Evolutionary conservation across 2,797 vertebrate genomes (phyloP).

Genomic region (Eremophila alpestris): DNA sequence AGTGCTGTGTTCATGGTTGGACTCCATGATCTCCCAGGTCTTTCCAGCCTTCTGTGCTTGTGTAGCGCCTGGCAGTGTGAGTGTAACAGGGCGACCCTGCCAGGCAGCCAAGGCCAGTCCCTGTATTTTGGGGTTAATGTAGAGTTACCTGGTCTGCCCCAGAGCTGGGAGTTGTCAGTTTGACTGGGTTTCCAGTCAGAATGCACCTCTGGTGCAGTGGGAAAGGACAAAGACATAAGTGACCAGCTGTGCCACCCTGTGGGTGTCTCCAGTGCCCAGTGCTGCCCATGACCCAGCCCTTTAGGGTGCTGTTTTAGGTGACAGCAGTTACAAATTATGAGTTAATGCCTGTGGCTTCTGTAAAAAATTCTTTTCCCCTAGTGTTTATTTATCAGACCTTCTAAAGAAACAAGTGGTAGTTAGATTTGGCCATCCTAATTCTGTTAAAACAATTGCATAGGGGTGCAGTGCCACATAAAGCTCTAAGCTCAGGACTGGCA

Average conservation of each 20-base stretch:
- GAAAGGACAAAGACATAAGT: not conserved
- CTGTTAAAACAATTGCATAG: not conserved
- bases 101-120: not conserved
- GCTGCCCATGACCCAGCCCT: not conserved
- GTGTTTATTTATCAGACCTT: not conserved
- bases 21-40: fast-evolving
- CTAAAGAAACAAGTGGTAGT: not conserved
- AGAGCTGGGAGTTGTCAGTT: not conserved
- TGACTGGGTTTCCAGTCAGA: not conserved
- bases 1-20: not conserved
- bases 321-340: not conserved
- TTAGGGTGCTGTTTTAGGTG: not conserved
- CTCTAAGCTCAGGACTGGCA: not conserved
- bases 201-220: not conserved
- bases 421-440: not conserved
- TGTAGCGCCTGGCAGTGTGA: not conserved
- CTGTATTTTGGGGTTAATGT: fast-evolving
- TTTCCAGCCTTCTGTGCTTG: not conserved
- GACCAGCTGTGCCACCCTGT: not conserved
- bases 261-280: not conserved
- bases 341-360: not conserved
- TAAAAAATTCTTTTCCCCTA: not conserved
- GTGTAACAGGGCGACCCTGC: not conserved
- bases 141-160: not conserved
- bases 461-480: not conserved